Evolutionary conservation across 1,140 invertebrate species (phyloP), one percentile per base, ranked within the genome.

Genomic region (Pachyrhynchus sulphureomaculatus): DNA sequence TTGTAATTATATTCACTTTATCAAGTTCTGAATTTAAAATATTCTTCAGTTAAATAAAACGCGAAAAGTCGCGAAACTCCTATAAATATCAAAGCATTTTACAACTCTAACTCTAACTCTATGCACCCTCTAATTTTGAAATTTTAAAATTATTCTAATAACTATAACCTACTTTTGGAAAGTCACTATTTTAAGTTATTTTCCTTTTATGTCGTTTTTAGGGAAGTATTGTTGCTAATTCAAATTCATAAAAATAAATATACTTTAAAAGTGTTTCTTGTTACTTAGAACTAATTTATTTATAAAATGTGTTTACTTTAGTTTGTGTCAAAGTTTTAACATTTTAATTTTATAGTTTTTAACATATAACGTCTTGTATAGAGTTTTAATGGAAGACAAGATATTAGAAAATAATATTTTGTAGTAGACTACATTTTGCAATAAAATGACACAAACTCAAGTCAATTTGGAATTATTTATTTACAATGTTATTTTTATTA

Each of bases 51-150:
- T n/a, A n/a, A n/a, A n/a, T n/a, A n/a, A n/a, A n/a, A n/a, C n/a
- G n/a, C n/a, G n/a, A n/a, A n/a, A n/a, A n/a, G n/a, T n/a, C n/a
- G n/a, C n/a, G n/a, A n/a, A n/a, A n/a, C n/a, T n/a, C n/a, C n/a
- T n/a, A 37, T n/a, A 8, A n/a, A 18, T 33, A 29, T 3, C 32
- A 21, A 51, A 33, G 10, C 8, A 20, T 51, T 26, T 17, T 18
- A 47, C 54, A 18, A 45, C 48, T 61, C 66, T 64, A 65, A 63
- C 56, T 52, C 67, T 57, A 64, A 51, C 34, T 59, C 54, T 57
- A 62, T 24, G 58, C 56, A 65, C 56, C 60, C 49, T 58, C 61
- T 68, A 64, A 49, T 62, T 66, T 62, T 49, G 49, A 64, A 59
- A 60, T 58, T 65, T 53, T 47, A 52, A 60, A 51, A 52, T 60